Conservation (phyloP, 2,113 vertebrate species). For the Bostrychus sinensis region DNA sequence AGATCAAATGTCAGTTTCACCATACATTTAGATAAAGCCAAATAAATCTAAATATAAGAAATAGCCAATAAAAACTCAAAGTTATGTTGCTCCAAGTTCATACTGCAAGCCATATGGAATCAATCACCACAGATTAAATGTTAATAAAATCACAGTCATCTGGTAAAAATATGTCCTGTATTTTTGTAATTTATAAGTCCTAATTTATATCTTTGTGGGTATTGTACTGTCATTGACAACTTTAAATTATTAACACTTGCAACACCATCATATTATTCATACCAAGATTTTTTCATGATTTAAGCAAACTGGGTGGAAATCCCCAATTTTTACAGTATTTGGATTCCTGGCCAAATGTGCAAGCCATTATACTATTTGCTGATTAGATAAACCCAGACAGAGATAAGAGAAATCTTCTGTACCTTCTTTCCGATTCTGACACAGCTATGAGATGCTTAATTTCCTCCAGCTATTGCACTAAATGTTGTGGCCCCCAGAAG, state of each 20-base stretch:
- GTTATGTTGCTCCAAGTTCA: no score
- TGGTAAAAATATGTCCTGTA: background rate
- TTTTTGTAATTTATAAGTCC: background rate
- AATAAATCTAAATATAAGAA: background rate
- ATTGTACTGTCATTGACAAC: constrained; percentile 1
- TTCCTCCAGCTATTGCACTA: constrained; percentile 49
- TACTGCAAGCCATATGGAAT: background rate
- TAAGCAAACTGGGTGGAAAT: constrained; percentile 9
- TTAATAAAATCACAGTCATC: constrained; percentile 2
- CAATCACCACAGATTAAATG: background rate
- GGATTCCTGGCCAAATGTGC: background rate
- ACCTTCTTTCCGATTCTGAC: constrained; percentile 55
- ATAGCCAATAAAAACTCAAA: background rate
- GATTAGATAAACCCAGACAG: constrained; percentile 54
- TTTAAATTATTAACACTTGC: no score
- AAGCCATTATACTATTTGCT: constrained; percentile 30
- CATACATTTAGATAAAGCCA: no score
- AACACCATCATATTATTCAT: background rate
- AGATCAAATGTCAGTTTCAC: no score
- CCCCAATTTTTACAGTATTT: constrained; percentile 24
- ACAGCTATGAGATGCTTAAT: constrained; percentile 44
- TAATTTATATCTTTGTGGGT: background rate
- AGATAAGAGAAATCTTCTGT: constrained; percentile 51
- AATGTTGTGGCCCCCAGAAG: constrained; percentile 57
- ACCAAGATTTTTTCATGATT: background rate